Evolutionary conservation across 2,113 vertebrate species (phyloP).

Genomic region (Callospermophilus lateralis): DNA sequence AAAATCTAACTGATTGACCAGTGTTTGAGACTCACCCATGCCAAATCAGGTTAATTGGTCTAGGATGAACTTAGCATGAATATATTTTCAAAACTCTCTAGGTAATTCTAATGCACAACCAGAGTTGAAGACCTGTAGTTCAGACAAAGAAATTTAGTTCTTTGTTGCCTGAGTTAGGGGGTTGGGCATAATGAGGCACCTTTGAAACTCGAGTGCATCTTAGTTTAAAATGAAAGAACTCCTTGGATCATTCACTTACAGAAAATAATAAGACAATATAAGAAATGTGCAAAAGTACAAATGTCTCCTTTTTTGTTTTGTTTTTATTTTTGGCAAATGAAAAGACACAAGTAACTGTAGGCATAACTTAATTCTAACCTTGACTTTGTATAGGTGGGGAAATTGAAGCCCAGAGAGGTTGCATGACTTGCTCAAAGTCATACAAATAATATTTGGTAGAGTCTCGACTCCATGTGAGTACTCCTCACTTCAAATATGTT

Average conservation of each 20-base stretch:
- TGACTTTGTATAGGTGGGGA: not conserved
- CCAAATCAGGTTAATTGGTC: not conserved
- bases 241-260: not conserved
- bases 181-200: not conserved
- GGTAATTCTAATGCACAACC: not conserved
- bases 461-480: not conserved
- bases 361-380: not conserved
- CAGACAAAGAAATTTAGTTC: not conserved
- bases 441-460: not conserved
- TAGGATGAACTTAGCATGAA: not conserved
- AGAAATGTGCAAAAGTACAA: not conserved
- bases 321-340: not conserved
- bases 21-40: not conserved
- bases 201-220: not conserved
- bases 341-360: not conserved
- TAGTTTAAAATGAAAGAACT: conserved; percentile 41
- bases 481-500: not conserved
- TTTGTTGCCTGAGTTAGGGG: not conserved
- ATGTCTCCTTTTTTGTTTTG: not conserved
- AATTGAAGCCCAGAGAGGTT: not conserved
- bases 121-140: not conserved
- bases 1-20: not conserved
- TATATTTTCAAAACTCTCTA: not conserved
- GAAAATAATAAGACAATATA: conserved; percentile 15
- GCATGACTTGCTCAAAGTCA: not conserved